These are phyloP conservation scores for Ariolimax columbianus DNA, from an alignment of 2,888 invertebrate species.

Conservation along the genomic window DNA sequence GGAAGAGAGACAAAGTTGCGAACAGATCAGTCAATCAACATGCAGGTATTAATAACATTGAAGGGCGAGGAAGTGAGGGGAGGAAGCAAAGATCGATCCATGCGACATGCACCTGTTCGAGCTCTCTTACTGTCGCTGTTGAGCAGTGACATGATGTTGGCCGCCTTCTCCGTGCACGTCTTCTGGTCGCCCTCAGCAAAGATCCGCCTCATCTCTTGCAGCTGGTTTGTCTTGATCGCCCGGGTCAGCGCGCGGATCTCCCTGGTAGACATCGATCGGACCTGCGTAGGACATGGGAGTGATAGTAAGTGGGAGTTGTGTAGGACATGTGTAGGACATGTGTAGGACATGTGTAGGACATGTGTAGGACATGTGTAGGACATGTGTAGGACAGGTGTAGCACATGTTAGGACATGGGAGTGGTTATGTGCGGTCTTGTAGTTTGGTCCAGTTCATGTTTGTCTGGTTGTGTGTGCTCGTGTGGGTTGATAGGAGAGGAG, in stretches of 20 bases:
- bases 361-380: too few species aligned
- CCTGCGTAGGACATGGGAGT: too few species aligned
- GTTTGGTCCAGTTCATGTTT: too few species aligned
- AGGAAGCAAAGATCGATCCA: conserved; percentile 41
- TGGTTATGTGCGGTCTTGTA: too few species aligned
- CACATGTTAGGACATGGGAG: too few species aligned
- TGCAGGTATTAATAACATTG: not conserved
- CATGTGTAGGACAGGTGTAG: too few species aligned
- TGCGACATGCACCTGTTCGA: conserved; percentile 61
- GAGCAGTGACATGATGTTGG: conserved; percentile 56
- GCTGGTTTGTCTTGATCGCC: conserved; percentile 13
- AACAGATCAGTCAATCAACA: not conserved
- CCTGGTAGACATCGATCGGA: conserved; percentile 37
- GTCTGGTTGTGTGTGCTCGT: too few species aligned
- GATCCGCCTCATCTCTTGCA: conserved; percentile 52
- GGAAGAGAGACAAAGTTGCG: not conserved
- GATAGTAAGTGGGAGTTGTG: too few species aligned
- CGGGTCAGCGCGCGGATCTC: conserved; percentile 32
- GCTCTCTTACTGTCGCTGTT: conserved; percentile 60
- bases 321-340: too few species aligned
- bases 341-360: too few species aligned
- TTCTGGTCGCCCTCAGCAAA: conserved; percentile 59
- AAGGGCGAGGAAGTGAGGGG: not conserved
- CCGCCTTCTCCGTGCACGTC: conserved; percentile 49
- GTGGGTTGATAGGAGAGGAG: too few species aligned